A percentile compares a stretch with the other conserved stretches of the same genome.
Conservation (phyloP, 2,888 invertebrate species). For the Rutpela maculata region DNA sequence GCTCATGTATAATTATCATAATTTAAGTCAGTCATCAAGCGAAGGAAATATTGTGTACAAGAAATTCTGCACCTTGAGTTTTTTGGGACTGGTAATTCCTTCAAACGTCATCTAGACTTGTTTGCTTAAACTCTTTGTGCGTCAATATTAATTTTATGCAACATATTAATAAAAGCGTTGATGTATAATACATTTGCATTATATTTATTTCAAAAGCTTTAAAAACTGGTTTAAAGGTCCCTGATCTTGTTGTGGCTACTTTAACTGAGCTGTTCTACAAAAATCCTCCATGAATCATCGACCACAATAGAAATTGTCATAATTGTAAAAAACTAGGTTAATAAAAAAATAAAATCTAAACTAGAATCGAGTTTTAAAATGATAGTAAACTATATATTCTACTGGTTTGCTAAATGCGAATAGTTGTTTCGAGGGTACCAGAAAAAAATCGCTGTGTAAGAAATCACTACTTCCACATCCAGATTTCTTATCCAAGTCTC, state of each 20-base stretch:
- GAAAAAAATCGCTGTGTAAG: too few species aligned
- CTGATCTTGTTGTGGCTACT: neutral
- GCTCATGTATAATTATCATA: too few species aligned
- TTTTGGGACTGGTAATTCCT: neutral
- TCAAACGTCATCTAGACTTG: neutral
- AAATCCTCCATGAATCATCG: neutral
- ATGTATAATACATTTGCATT: neutral
- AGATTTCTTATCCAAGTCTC: too few species aligned
- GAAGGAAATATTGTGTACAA: neutral
- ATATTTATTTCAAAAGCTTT: neutral
- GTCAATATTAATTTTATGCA: neutral
- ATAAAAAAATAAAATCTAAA: neutral
- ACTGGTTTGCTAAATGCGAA: too few species aligned
- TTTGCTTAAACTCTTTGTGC: neutral
- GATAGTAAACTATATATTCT: too few species aligned
- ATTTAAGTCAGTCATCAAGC: too few species aligned
- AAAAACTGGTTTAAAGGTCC: neutral
- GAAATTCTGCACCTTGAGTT: neutral
- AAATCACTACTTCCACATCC: too few species aligned
- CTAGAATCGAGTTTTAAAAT: too few species aligned
- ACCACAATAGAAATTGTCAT: neutral
- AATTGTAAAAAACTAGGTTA: neutral
- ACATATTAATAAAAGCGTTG: neutral
- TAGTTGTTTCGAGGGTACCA: too few species aligned
- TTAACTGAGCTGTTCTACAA: neutral